Percentiles rank a stretch among this genome's conserved stretches.
Conservation (phyloP, 2,888 invertebrate species). For the Melieria crassipennis region DNA sequence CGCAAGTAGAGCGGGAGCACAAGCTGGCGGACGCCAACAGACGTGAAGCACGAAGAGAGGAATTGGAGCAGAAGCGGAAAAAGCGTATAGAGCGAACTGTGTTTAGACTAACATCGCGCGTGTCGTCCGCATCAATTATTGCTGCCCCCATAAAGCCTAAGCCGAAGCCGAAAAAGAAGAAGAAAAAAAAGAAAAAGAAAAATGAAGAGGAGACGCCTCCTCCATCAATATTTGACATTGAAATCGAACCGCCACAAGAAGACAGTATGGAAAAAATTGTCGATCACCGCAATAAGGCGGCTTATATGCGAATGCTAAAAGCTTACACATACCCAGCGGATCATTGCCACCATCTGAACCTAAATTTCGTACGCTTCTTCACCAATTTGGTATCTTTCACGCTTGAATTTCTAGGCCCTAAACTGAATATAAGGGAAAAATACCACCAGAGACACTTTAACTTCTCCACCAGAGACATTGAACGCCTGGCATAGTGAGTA, state of each 20-base stretch:
- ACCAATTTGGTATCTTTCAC: slow-evolving; percentile 46
- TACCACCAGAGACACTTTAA: slow-evolving; percentile 53
- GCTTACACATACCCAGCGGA: slow-evolving; percentile 50
- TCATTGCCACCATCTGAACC: slow-evolving; percentile 57
- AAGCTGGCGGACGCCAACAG: background rate
- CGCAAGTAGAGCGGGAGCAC: no score
- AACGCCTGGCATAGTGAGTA: slow-evolving; percentile 48
- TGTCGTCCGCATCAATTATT: background rate
- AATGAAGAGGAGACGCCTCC: background rate
- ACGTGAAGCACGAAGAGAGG: background rate
- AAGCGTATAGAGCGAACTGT: background rate
- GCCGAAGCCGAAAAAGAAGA: background rate
- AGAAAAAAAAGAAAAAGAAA: background rate
- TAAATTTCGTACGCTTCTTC: slow-evolving; percentile 53
- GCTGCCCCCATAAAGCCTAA: background rate
- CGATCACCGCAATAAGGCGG: no score
- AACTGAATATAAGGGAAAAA: slow-evolving; percentile 31
- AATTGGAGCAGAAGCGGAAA: background rate
- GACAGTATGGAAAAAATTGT: slow-evolving; percentile 30
- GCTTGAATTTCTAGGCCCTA: slow-evolving; percentile 56
- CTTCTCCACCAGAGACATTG: slow-evolving; percentile 55
- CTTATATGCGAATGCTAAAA: slow-evolving; percentile 32
- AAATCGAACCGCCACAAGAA: slow-evolving; percentile 45
- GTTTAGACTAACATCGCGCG: background rate
- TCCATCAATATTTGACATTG: slow-evolving; percentile 7